These are phyloP conservation scores for Apamea sordens DNA, from an alignment of 2,888 invertebrate genomes.

Conservation along the genomic window DNA sequence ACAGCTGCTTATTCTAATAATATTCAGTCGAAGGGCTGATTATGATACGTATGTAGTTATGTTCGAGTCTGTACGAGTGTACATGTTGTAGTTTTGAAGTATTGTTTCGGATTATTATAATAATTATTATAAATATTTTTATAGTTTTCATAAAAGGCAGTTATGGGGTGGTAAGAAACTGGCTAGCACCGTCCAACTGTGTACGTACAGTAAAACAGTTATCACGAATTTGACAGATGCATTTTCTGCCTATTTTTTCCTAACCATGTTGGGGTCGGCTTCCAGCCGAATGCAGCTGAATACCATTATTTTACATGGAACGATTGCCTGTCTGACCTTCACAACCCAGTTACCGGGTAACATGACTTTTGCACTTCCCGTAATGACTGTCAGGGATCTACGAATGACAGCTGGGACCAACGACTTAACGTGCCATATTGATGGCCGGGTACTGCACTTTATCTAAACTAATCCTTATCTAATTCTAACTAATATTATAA, in stretches of 20 bases:
- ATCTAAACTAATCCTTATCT: too few species aligned
- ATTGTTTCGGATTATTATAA: too few species aligned
- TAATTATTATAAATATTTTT: not conserved
- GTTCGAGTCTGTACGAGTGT: not conserved
- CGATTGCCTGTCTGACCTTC: not conserved
- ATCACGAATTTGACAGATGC: not conserved
- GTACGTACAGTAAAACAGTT: not conserved
- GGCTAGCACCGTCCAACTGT: not conserved
- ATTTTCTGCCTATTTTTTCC: not conserved
- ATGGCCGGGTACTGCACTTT: too few species aligned
- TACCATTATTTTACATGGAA: not conserved
- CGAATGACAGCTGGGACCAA: not conserved
- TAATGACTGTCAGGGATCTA: not conserved
- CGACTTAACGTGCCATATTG: not conserved
- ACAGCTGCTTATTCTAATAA: slow-evolving; percentile 53
- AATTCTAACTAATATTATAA: too few species aligned
- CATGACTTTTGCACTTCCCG: not conserved
- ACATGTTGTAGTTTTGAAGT: not conserved
- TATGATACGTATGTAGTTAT: not conserved
- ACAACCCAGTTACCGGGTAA: not conserved
- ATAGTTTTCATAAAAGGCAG: not conserved
- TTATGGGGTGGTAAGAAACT: not conserved
- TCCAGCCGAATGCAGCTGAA: not conserved
- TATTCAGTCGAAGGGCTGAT: slow-evolving; percentile 43
- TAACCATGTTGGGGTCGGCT: not conserved